Base-by-base conservation (phyloP, 1,140 invertebrate species). In the Cephus cinctus region DNA sequence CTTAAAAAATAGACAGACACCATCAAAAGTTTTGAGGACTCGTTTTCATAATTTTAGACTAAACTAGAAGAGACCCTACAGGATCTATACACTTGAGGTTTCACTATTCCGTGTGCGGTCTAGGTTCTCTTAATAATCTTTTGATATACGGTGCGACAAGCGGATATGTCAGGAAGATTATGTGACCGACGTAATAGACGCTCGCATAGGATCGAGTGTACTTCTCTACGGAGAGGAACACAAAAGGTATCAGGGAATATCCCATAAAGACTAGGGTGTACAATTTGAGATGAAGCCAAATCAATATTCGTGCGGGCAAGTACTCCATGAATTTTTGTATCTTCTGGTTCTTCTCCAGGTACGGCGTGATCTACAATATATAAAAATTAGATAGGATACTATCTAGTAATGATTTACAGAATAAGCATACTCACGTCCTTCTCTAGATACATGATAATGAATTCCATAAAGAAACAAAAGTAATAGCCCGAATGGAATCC, bases 401-500 rank as follows among this genome's bases (percentile, higher is more conserved):
- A 35, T 38, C 20, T 36, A 30, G n/a, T 23, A 22, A 32, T 23
- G 35, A 34, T 4, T 31, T 21, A 11, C 9, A 48, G 34, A 11
- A 34, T 15, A 1, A 36, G 23, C 5, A 53, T 46, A 78, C 83
- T 85, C 75, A 93, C 89, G 65, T 92, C 89, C 78, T 86, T 90
- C 65, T 98, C 94, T 56, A 89, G 84, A 52, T 84, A 87, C 64
- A 96, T 90, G 31, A 94, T 85, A 15, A 90, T 70, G 61, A 96
- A 96, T 68, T 98, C 95, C 69, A 94, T 86, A 30, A 92, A 83
- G 76, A 98, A 98, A 34, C 87, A 88, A 53, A 92, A 78, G 64
- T 95, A 98, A 61, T 98, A 98, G 2, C 94, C 93, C 8, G 85
- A 85, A 58, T 94, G 88, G 30, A 91, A 82, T 11, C 95, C 95